A percentile compares a stretch with the other conserved stretches of the same genome.
Evolutionary conservation across 2,113 vertebrate genomes (phyloP).

Genomic region (Tylochromis polylepis): DNA sequence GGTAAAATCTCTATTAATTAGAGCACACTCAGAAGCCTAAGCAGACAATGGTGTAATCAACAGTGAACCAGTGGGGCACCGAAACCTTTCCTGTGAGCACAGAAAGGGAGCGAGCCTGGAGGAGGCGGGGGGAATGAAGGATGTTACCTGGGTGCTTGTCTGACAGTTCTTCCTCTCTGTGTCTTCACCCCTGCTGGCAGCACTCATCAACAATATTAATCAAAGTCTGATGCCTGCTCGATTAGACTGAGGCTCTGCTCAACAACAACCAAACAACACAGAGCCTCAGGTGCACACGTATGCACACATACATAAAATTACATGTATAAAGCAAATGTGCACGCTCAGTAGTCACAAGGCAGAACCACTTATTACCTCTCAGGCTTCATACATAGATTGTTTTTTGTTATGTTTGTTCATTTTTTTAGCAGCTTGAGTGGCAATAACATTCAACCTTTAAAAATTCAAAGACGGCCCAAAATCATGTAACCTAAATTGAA

Average conservation of each 20-base stretch:
- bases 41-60: conserved; percentile 60
- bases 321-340: background rate
- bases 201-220: conserved; percentile 69
- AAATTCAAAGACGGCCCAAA: background rate
- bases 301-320: background rate
- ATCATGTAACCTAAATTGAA: background rate
- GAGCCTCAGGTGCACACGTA: conserved; percentile 36
- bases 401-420: background rate
- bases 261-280: conserved; percentile 38
- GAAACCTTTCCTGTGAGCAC: conserved; percentile 45
- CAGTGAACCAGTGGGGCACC: conserved; percentile 40
- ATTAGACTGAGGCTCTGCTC: conserved; percentile 48
- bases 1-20: conserved; percentile 17
- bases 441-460: background rate
- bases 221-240: conserved; percentile 61
- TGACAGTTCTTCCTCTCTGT: conserved; percentile 64
- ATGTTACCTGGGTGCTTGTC: conserved; percentile 63
- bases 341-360: background rate
- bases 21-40: conserved; percentile 32
- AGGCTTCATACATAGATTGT: background rate
- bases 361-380: background rate
- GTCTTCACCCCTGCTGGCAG: conserved; percentile 60
- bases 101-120: background rate
- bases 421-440: background rate
- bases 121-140: conserved; percentile 42